Evolutionary conservation across 2,797 vertebrate genomes (phyloP), one percentile per base, ranked within the genome.

Genomic region (Melanotaenia pygmaea): DNA sequence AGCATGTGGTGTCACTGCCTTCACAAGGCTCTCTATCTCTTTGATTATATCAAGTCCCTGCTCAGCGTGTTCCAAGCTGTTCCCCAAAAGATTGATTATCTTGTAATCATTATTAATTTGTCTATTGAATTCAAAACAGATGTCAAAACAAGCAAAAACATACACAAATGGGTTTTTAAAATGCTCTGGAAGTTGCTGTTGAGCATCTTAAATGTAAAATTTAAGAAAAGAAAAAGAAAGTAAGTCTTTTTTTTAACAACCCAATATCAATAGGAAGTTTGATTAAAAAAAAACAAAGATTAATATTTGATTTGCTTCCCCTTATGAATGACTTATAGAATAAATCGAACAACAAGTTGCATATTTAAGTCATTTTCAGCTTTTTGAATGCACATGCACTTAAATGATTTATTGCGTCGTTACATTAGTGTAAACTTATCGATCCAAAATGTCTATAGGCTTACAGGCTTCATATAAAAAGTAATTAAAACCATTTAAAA

Each of bases 1-100:
- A 89, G 74, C 85, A 86, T 89, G 81, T 86, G 90, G 79, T 65
- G 77, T 66, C n/a, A 56, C 62, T 70, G 62, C 34, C 64, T n/a
- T 60, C 59, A 35, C 43, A 54, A 7, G 40, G 57, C 64, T 62
- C 61, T 70, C 64, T 60, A 30, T 77, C 79, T 60, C 54, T 79
- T 20, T 34, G 79, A 85, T 84, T 71, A 63, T 38, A 38, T 79
- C 54, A 64, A 5, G 65, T 77, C 51, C 10, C 56, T 77, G 72
- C 38, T 60, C 40, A 26, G 56, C 20, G 45, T 37, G n/a, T 61
- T 60, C 16, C 34, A 53, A 9, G 40, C 59, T n/a, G 7, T 45
- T 53, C 45, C 24, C 43, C 4, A 38, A 28, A 4, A 51, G 58
- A 2, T 18, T 28, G 38, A 59, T 61, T 53, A 24, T 26, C 12